phyloP scores from a whole-genome alignment of 2,888 invertebrate species.

The Microchrysa polita region DNA sequence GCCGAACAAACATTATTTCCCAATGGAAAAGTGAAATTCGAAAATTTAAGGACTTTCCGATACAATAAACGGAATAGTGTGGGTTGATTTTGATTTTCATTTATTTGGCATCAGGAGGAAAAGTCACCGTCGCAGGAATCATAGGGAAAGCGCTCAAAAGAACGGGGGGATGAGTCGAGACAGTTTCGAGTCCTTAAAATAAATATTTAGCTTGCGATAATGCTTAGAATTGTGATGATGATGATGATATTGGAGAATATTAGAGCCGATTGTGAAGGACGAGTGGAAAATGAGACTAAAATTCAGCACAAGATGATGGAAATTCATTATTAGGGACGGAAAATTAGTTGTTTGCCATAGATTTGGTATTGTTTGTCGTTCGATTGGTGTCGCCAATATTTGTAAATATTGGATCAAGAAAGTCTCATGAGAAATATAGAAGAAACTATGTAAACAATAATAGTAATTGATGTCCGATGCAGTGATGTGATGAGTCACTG shows the following conservation, averaged over 20 bases:
- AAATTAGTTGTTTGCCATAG: too few relatives aligned
- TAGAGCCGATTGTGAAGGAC: conserved; percentile 7
- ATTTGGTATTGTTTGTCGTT: too few relatives aligned
- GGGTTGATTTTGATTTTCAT: too few relatives aligned
- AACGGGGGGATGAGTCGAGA: background rate
- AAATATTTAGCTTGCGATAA: conserved; percentile 36
- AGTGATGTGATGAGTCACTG: too few relatives aligned
- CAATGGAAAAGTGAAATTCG: conserved; percentile 32
- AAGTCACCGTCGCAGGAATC: background rate
- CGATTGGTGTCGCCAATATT: too few relatives aligned
- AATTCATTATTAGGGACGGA: too few relatives aligned
- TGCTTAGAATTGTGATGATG: conserved; percentile 23
- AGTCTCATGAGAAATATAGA: too few relatives aligned
- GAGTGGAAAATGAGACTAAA: too few relatives aligned
- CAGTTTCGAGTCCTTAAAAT: conserved; percentile 9
- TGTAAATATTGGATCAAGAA: too few relatives aligned
- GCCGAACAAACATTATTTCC: conserved; percentile 2
- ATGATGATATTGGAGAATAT: conserved; percentile 24
- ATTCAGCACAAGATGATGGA: background rate
- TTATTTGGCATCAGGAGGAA: background rate
- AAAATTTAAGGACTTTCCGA: background rate
- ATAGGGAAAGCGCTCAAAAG: background rate
- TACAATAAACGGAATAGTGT: too few relatives aligned
- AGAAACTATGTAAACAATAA: too few relatives aligned
- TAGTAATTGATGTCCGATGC: too few relatives aligned